Evolutionary conservation across 2,888 invertebrate genomes (phyloP).

Genomic region (Drosophila subquinaria): DNA sequence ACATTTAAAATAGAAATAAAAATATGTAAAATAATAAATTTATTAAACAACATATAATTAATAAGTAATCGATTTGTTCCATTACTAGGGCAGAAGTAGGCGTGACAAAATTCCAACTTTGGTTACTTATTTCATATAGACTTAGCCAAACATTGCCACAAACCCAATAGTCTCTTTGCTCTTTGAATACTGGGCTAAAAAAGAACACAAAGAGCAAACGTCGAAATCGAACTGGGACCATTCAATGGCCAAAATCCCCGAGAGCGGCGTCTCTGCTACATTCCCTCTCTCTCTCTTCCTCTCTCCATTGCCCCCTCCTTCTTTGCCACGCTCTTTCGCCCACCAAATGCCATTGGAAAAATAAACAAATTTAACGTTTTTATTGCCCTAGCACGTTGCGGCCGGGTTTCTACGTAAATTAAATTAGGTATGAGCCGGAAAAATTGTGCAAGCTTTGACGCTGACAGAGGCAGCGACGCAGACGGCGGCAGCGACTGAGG

Average conservation of each 20-base stretch:
- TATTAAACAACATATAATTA: no score
- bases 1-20: no score
- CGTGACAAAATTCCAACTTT: no score
- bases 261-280: not conserved
- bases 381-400: constrained; percentile 77
- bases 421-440: constrained; percentile 75
- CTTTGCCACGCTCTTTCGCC: no score
- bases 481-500: not conserved
- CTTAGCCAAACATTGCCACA: not conserved
- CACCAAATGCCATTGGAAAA: constrained; percentile 49
- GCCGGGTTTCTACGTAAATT: constrained; percentile 72
- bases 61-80: no score
- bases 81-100: no score
- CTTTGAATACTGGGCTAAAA: not conserved
- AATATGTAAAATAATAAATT: no score
- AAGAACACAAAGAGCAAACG: constrained; percentile 34
- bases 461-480: not conserved
- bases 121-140: no score
- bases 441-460: constrained; percentile 40
- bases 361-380: constrained; percentile 80
- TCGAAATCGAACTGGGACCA: constrained; percentile 61
- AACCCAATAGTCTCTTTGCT: not conserved
- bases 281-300: not conserved
- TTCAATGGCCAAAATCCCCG: constrained; percentile 34
- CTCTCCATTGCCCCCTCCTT: not conserved